Evolutionary conservation across 1,140 invertebrate genomes (phyloP), one percentile per base, ranked within the genome.

Genomic region (Daktulosphaira vitifoliae): DNA sequence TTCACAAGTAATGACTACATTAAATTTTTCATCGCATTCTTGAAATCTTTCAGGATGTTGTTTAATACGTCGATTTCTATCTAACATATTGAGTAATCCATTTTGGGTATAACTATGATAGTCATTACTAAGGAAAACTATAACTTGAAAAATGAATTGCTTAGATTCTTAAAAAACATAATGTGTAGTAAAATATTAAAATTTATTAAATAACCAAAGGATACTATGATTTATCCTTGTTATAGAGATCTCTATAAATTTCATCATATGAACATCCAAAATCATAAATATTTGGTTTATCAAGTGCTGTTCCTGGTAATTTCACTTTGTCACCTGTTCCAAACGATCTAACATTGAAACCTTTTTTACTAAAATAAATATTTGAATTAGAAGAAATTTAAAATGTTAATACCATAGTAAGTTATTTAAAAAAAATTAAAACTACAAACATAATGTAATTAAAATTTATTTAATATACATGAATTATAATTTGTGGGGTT

Each of bases 251-350:
- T 73, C 92, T 89, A 74, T 98, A 98, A 76, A 99, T 99, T 71
- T 93, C 87, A 70, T 99, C 96, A 74, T 99, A 99, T 0, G 88
- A 85, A 26, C 88, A 87, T 64, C 89, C 93, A 79, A 99, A 99
- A 74, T 98, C 95, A 72, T 99, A 99, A 66, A 96, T 85, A 77
- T 99, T 99, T 9, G 97, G 97, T 72, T 87, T 88, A 75, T 99
- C 95, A 3, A 88, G 86, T 8, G 95, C 85, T 65, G 90, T 85
- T 42, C 97, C 97, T 46, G 97, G 97, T 59, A 99, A 77, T 75
- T 99, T 99, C 0, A 99, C 91, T 75, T 92, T 91, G 73, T 95
- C 96, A 22, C 97, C 97, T 44, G 95, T 97, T 8, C 97, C 97
- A 80, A 92, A 99, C 0, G 95, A 98, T 73, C 89, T 81, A 1